Evolutionary conservation across 2,797 vertebrate genomes (phyloP).

Genomic region (Silurus lanzhouensis): DNA sequence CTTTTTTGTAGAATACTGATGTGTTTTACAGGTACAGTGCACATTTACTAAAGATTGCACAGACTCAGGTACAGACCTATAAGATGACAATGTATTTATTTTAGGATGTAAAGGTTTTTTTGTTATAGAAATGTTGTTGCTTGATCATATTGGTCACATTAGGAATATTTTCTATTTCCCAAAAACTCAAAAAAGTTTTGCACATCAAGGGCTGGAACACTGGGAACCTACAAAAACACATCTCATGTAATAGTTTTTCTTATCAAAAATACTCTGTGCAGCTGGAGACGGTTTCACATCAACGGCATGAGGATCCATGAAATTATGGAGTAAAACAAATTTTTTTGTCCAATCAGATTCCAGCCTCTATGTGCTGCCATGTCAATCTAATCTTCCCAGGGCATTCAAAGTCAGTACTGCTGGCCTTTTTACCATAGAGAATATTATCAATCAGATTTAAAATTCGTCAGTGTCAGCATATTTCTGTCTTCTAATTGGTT

Average conservation of each 20-base stretch:
- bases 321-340: too few species aligned
- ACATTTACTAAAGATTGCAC: constrained; percentile 10
- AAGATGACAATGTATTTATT: constrained; percentile 21
- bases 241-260: not conserved
- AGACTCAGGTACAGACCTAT: constrained; percentile 17
- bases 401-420: too few species aligned
- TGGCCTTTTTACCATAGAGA: too few species aligned
- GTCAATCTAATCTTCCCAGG: too few species aligned
- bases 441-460: too few species aligned
- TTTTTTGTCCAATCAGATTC: too few species aligned
- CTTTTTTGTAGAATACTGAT: constrained; percentile 47
- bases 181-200: constrained; percentile 3
- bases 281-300: too few species aligned
- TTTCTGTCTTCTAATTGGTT: too few species aligned
- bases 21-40: constrained; percentile 39
- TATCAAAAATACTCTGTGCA: too few species aligned
- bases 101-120: constrained; percentile 4
- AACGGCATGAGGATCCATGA: too few species aligned
- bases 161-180: constrained; percentile 3
- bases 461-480: too few species aligned
- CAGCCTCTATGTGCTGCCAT: too few species aligned
- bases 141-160: not conserved
- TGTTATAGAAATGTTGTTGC: not conserved
- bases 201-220: not conserved
- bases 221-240: constrained; percentile 14